These are phyloP conservation scores for Sepioteuthis lessoniana DNA, from an alignment of 2,888 invertebrate species.

Conservation along the genomic window DNA sequence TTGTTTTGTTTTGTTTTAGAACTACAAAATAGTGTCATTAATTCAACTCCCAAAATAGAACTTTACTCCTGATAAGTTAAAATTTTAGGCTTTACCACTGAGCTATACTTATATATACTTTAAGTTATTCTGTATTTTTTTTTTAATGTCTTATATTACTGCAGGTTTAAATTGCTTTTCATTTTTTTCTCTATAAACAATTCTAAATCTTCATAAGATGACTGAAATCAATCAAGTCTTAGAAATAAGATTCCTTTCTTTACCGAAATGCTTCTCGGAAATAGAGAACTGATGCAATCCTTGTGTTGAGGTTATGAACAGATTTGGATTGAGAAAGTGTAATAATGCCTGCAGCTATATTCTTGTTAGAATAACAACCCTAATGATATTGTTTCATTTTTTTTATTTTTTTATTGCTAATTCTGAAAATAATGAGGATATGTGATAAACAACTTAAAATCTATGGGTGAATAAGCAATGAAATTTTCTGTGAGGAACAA, in stretches of 20 bases:
- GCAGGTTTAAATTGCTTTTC: not conserved
- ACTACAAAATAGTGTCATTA: too few species aligned
- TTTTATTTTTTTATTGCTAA: not conserved
- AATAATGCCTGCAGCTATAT: not conserved
- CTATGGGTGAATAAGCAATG: slow-evolving; percentile 21
- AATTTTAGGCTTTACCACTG: not conserved
- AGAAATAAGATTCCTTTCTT: slow-evolving; percentile 10
- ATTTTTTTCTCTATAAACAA: not conserved
- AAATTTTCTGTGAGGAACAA: not conserved
- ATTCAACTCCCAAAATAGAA: not conserved
- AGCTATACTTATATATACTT: not conserved
- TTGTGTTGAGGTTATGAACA: not conserved
- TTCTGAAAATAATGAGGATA: not conserved
- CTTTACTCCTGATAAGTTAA: not conserved
- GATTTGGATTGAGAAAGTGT: not conserved
- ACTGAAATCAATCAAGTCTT: slow-evolving; percentile 23
- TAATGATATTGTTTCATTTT: not conserved
- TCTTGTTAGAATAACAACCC: not conserved
- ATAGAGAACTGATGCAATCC: slow-evolving; percentile 33
- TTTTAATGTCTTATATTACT: not conserved
- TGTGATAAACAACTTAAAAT: slow-evolving; percentile 23
- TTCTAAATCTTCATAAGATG: slow-evolving; percentile 9
- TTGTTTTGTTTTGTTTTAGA: not conserved
- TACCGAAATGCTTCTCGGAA: not conserved
- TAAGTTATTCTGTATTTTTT: not conserved